Conservation (phyloP, 2,888 invertebrate genomes). For the Agrotis puta region DNA sequence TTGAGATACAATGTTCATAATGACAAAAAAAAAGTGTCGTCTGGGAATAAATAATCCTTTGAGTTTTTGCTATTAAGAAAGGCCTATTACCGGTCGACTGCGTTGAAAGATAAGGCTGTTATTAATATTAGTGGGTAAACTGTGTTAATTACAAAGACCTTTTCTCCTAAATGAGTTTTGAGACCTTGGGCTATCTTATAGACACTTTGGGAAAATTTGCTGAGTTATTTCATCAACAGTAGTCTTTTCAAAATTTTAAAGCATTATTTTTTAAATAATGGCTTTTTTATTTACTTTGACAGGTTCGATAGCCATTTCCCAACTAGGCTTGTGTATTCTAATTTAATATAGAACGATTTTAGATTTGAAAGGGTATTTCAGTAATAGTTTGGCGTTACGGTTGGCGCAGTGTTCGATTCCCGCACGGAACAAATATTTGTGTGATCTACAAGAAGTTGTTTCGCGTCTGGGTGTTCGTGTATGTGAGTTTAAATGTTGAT, state of each 20-base stretch:
- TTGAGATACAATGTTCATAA: not conserved
- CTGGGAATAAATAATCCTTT: slow-evolving; percentile 16
- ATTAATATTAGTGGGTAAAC: slow-evolving; percentile 48
- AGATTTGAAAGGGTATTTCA: too few relatives aligned
- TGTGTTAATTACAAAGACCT: slow-evolving; percentile 56
- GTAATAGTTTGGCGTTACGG: too few relatives aligned
- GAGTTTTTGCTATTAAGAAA: slow-evolving; percentile 27
- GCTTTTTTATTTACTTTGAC: slow-evolving; percentile 1
- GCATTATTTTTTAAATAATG: too few relatives aligned
- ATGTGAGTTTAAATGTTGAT: too few relatives aligned
- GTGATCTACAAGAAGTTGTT: too few relatives aligned
- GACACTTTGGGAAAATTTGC: slow-evolving; percentile 21
- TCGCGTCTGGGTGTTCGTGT: too few relatives aligned
- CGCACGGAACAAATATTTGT: too few relatives aligned
- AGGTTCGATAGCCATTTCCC: not conserved
- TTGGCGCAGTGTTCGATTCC: too few relatives aligned
- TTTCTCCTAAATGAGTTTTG: slow-evolving; percentile 46
- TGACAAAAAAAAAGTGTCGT: not conserved
- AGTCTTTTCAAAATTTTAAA: too few relatives aligned
- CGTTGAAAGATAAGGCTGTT: slow-evolving; percentile 47
- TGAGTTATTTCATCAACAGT: slow-evolving; percentile 24
- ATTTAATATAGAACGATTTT: too few relatives aligned
- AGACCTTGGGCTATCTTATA: slow-evolving; percentile 4
- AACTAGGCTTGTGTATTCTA: too few relatives aligned
- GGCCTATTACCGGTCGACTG: slow-evolving; percentile 34